A percentile compares a stretch with the other conserved stretches of the same genome.
phyloP scores from a whole-genome alignment of 2,888 invertebrate species.

The Bembecia ichneumoniformis region DNA sequence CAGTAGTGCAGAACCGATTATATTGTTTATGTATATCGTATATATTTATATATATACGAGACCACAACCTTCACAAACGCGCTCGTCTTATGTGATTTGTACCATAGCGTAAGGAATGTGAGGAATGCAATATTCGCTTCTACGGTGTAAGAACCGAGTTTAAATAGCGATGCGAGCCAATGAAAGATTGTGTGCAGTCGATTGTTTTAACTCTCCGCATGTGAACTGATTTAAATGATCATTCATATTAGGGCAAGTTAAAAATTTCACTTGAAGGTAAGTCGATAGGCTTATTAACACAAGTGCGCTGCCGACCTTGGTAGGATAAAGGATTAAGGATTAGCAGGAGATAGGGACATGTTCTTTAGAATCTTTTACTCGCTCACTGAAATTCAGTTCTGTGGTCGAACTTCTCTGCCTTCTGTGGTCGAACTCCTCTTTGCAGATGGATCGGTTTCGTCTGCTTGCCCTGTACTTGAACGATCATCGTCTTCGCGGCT shows the following conservation, averaged over 20 bases:
- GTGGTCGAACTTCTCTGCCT: no score
- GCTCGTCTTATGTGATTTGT: constrained; percentile 15
- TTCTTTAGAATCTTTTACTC: no score
- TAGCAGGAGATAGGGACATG: no score
- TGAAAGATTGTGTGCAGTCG: constrained; percentile 49
- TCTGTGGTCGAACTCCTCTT: background rate
- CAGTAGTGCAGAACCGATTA: background rate
- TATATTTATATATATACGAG: background rate
- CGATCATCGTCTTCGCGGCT: background rate
- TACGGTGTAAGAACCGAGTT: constrained; percentile 57
- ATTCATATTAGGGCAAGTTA: background rate
- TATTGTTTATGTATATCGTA: no score
- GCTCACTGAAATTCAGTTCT: no score
- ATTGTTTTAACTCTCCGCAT: constrained; percentile 28
- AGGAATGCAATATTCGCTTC: constrained; percentile 65
- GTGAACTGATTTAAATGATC: constrained; percentile 20
- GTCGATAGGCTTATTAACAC: no score
- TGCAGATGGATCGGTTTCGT: background rate
- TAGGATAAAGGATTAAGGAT: no score
- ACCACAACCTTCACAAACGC: background rate
- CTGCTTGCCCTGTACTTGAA: background rate
- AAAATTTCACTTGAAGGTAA: no score
- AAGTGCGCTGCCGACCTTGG: no score
- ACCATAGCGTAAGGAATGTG: constrained; percentile 33
- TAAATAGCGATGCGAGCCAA: constrained; percentile 54